These are phyloP conservation scores for Lepidochitona cinerea DNA, from an alignment of 2,888 invertebrate species.

Conservation along the genomic window DNA sequence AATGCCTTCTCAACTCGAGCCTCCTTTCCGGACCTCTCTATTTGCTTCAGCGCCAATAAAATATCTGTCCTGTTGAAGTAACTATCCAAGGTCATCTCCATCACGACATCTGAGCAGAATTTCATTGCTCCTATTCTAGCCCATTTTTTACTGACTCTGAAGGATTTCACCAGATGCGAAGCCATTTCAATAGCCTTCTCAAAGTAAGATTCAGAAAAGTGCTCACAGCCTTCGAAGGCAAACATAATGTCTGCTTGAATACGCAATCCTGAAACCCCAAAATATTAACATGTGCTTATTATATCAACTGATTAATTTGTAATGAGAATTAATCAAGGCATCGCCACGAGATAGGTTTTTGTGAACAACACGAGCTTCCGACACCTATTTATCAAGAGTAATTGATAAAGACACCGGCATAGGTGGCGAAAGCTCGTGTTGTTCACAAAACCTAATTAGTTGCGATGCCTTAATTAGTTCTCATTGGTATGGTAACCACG, in stretches of 20 bases:
- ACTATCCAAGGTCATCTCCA: background rate
- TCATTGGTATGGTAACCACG: too few relatives aligned
- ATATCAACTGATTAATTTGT: too few relatives aligned
- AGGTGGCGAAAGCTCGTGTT: too few relatives aligned
- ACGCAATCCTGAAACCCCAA: background rate
- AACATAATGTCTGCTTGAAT: background rate
- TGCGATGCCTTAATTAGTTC: too few relatives aligned
- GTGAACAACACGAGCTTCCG: too few relatives aligned
- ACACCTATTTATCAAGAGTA: too few relatives aligned
- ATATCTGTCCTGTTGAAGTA: background rate
- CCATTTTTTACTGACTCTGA: background rate
- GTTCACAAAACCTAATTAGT: too few relatives aligned
- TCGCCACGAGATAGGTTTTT: too few relatives aligned
- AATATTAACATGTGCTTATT: too few relatives aligned
- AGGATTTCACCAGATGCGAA: background rate
- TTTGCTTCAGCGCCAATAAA: background rate
- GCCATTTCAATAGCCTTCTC: background rate
- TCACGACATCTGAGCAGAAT: background rate
- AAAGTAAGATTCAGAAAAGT: background rate
- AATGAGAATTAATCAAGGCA: too few relatives aligned
- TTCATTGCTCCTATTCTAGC: background rate
- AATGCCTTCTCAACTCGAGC: background rate
- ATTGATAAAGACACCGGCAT: too few relatives aligned
- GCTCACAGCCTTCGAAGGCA: background rate
- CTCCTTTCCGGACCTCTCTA: background rate